These are phyloP conservation scores for Betta splendens DNA, from an alignment of 2,797 vertebrate species.

Conservation along the genomic window DNA sequence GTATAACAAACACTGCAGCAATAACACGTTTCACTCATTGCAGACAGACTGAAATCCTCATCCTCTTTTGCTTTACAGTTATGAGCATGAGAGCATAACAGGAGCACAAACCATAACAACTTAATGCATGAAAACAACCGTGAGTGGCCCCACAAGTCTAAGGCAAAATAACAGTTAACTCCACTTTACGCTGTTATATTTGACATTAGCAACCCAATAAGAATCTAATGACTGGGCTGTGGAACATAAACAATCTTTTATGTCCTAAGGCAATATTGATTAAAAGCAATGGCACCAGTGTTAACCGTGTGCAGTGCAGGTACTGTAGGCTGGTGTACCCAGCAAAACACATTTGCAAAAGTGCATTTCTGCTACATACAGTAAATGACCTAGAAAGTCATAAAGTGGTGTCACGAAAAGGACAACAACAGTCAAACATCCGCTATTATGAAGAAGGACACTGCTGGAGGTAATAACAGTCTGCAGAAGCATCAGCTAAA, in stretches of 20 bases:
- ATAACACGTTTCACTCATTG: slow-evolving; percentile 9
- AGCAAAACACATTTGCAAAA: background rate
- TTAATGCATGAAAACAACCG: background rate
- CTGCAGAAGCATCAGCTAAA: slow-evolving; percentile 22
- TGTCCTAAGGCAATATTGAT: slow-evolving; percentile 9
- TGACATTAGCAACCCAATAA: slow-evolving; percentile 2
- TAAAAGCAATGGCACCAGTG: slow-evolving; percentile 11
- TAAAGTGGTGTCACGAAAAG: slow-evolving; percentile 5
- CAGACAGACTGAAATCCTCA: slow-evolving; percentile 22
- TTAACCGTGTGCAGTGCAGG: background rate
- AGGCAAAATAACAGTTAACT: background rate
- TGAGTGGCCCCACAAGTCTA: slow-evolving; percentile 1
- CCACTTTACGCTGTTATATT: slow-evolving; percentile 7
- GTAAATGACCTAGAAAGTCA: background rate
- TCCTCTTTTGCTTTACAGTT: slow-evolving; percentile 1
- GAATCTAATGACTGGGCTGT: background rate
- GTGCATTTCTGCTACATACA: background rate
- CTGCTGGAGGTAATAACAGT: slow-evolving; percentile 34
- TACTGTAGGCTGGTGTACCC: background rate
- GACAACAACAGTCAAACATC: slow-evolving; percentile 24
- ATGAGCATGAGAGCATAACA: background rate
- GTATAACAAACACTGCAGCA: slow-evolving; percentile 17
- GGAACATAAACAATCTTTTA: slow-evolving; percentile 9
- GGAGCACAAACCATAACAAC: background rate
- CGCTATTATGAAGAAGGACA: slow-evolving; percentile 14